These are phyloP conservation scores for Ecliptopera silaceata DNA, from an alignment of 2,888 invertebrate genomes.

Conservation along the genomic window DNA sequence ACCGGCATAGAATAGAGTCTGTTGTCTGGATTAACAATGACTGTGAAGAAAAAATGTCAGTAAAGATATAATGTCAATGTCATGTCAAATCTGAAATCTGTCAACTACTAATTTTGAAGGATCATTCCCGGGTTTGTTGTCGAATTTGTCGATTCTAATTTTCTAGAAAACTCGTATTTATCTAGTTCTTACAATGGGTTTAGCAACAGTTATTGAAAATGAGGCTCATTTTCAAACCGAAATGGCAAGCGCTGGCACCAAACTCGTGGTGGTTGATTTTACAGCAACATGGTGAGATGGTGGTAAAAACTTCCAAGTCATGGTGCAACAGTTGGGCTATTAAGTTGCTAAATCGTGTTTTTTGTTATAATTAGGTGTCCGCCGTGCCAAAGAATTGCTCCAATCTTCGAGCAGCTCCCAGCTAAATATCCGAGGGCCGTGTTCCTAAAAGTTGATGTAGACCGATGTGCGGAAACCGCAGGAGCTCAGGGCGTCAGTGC, in stretches of 20 bases:
- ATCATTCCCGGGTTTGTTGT: slow-evolving; percentile 50
- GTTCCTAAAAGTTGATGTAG: slow-evolving; percentile 97
- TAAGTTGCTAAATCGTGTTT: slow-evolving; percentile 26
- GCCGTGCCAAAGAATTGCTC: slow-evolving; percentile 97
- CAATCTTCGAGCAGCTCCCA: slow-evolving; percentile 94
- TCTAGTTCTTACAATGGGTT: slow-evolving; percentile 68
- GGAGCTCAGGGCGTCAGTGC: slow-evolving; percentile 94
- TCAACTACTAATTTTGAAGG: slow-evolving; percentile 50
- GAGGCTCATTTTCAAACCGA: slow-evolving; percentile 93
- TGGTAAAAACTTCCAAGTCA: slow-evolving; percentile 65
- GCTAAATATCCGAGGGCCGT: slow-evolving; percentile 93
- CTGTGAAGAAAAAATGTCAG: background rate
- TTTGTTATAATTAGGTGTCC: slow-evolving; percentile 89
- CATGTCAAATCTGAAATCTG: background rate
- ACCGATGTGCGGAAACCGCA: slow-evolving; percentile 95
- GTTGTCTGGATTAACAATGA: too few species aligned
- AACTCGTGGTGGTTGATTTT: slow-evolving; percentile 96
- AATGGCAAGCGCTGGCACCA: slow-evolving; percentile 91
- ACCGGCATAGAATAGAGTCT: too few species aligned
- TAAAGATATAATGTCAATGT: background rate
- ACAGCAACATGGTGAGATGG: slow-evolving; percentile 93
- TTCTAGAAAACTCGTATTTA: slow-evolving; percentile 17
- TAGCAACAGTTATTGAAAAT: slow-evolving; percentile 86
- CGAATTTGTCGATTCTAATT: slow-evolving; percentile 31
- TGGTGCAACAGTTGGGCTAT: slow-evolving; percentile 43